Base-by-base conservation (phyloP, 1,140 invertebrate genomes). In the Penaeus chinensis region DNA sequence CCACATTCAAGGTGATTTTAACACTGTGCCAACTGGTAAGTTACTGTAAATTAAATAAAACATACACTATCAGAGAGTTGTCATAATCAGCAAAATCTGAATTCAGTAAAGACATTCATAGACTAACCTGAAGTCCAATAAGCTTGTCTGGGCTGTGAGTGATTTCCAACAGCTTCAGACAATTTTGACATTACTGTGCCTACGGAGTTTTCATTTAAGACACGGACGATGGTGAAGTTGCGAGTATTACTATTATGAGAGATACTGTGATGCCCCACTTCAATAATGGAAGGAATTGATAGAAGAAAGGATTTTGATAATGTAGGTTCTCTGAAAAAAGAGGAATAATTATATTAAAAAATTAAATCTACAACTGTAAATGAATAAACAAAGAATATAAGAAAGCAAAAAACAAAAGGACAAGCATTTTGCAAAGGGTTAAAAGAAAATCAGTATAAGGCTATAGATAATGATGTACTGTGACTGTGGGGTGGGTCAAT, bases 61-160 rank as follows among this genome's bases (percentile, higher is more conserved):
- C 16, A 74, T 27, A 32, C 8, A 27, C 27, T 19, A n/a, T 16
- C 24, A 4, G 16, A 60, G 54, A 60, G 54, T 66, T 22, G 79
- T 42, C 37, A 42, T 4, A 42, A 42, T 42, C 37, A 42, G 4
- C 37, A 42, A 42, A 42, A 8, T 4, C 37, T 42, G 37, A 42
- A 42, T 42, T 54, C 54, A 13, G 0, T 47, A 47, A 27, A 74
- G n/a, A 24, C 24, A 74, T 27, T 16, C 22, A 27, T 37, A 27
- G 62, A 5, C 69, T n/a, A 69, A 85, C 84, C 84, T 80, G 84
- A 85, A 7, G 84, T 85, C 84, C 84, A 85, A 63, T 80, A 85
- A 27, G 84, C 84, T 63, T 85, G 84, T 61, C 69, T 85, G 3
- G 63, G 76, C 62, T 60, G 77, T 7, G 84, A 85, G 22, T 42